These are phyloP conservation scores for Agriopis leucophaearia DNA, from an alignment of 2,888 invertebrate species.

Conservation along the genomic window DNA sequence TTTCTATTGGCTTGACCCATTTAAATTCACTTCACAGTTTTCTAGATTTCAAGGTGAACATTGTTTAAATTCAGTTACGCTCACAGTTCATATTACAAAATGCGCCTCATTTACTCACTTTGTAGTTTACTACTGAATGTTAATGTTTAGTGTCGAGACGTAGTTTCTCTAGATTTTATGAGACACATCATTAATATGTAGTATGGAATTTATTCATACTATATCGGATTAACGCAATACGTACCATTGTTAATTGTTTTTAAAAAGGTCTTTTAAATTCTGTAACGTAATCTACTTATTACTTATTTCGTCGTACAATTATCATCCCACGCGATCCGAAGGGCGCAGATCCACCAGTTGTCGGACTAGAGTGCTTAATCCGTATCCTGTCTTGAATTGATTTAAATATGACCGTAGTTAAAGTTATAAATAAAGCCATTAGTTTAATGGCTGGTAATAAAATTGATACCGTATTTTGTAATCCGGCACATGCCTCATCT, in stretches of 20 bases:
- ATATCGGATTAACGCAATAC: background rate
- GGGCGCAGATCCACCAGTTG: background rate
- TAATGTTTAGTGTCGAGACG: constrained; percentile 5
- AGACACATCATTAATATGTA: background rate
- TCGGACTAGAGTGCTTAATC: constrained; percentile 7
- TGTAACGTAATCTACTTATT: background rate
- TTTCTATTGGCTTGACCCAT: constrained; percentile 71
- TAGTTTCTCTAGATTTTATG: constrained; percentile 13
- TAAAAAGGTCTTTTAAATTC: background rate
- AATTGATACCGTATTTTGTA: constrained; percentile 5
- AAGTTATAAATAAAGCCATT: constrained; percentile 23
- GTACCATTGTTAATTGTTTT: background rate
- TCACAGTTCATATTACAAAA: constrained; percentile 36
- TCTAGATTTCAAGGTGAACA: constrained; percentile 49
- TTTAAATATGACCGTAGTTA: constrained; percentile 8
- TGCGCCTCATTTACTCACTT: constrained; percentile 17
- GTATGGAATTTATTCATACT: background rate
- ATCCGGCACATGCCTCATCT: background rate
- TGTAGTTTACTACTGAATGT: constrained; percentile 13
- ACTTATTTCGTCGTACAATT: background rate
- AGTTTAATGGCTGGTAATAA: constrained; percentile 18
- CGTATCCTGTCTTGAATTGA: constrained; percentile 24
- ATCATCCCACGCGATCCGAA: background rate
- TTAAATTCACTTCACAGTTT: constrained; percentile 58
- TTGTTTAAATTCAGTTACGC: constrained; percentile 39